These are phyloP conservation scores for Pocillopora meandrina DNA, from an alignment of 92 coral and sea anemone species.

Conservation along the genomic window DNA sequence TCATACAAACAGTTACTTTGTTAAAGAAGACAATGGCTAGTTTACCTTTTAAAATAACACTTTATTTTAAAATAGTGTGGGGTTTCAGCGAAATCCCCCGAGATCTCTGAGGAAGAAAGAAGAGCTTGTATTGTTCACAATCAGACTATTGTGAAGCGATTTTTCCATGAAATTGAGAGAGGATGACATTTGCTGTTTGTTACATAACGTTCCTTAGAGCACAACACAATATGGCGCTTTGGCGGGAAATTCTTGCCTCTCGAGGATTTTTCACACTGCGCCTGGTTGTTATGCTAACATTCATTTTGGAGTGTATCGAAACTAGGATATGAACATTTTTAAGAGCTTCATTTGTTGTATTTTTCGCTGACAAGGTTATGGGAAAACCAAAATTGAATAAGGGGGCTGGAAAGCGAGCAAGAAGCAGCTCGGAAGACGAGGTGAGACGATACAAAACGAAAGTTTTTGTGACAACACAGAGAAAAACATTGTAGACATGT, in stretches of 20 bases:
- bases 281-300: neutral
- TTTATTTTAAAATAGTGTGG: too few species aligned
- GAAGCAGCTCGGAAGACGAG: conserved; percentile 43
- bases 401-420: conserved; percentile 30
- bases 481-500: too few species aligned
- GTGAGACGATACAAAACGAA: neutral
- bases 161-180: neutral
- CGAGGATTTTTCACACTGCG: neutral
- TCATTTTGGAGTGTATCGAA: neutral
- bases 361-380: neutral
- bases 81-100: too few species aligned
- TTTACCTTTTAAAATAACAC: too few species aligned
- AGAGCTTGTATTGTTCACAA: too few species aligned
- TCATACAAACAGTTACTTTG: too few species aligned
- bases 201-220: neutral
- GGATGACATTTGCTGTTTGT: neutral
- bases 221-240: neutral
- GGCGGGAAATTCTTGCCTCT: conserved; percentile 28
- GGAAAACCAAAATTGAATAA: conserved; percentile 19
- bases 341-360: neutral
- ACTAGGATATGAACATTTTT: neutral
- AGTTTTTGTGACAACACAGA: too few species aligned
- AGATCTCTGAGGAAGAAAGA: too few species aligned
- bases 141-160: too few species aligned
- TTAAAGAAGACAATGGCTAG: too few species aligned